Conservation (phyloP, 2,797 vertebrate genomes). For the Petrocephalus sullivani region DNA sequence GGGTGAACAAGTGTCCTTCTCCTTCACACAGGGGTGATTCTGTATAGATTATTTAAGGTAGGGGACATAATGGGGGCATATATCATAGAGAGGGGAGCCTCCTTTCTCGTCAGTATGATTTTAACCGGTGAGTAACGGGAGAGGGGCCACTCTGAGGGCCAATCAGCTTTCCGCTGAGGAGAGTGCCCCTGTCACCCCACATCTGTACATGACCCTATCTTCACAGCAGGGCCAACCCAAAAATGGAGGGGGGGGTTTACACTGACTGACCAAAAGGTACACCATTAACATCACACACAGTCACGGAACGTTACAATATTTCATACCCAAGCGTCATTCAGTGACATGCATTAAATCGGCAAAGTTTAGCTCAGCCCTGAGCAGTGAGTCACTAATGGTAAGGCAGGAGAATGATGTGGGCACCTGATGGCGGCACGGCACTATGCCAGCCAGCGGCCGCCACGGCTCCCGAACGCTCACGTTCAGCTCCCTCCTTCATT, state of each 20-base stretch:
- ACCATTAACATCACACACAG: not conserved
- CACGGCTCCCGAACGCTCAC: not conserved
- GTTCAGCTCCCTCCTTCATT: not conserved
- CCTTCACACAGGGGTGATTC: not conserved
- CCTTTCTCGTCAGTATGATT: not conserved
- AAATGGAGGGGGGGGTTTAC: not conserved
- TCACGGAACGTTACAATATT: not conserved
- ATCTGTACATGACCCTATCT: not conserved
- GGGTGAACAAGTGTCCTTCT: not conserved
- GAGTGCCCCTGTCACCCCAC: not conserved
- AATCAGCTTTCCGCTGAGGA: not conserved
- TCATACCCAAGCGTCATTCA: not conserved
- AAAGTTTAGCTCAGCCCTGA: not conserved
- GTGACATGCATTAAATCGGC: not conserved
- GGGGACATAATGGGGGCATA: not conserved
- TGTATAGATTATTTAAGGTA: not conserved
- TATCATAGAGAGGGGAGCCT: not conserved
- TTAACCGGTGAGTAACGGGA: not conserved
- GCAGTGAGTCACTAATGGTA: not conserved
- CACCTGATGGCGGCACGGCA: not conserved
- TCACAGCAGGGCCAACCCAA: not conserved
- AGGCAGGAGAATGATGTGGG: not conserved
- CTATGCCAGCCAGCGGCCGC: not conserved
- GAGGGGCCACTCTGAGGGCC: too few species aligned
- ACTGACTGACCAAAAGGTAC: not conserved